Base-by-base conservation (phyloP, 2,888 invertebrate genomes). In the Tryphoninae sp. region DNA sequence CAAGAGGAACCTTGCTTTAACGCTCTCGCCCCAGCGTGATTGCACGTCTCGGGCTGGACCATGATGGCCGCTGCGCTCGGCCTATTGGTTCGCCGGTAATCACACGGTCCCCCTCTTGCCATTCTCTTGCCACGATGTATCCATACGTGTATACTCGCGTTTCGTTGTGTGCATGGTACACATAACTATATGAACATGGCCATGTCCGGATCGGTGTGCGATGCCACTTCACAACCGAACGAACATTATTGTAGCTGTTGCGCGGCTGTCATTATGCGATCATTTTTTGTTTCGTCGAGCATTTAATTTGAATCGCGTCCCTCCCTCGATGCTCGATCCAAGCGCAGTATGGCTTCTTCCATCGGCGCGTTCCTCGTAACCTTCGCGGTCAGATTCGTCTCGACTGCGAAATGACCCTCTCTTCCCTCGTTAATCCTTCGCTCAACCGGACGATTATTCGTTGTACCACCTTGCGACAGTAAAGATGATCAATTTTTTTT, bases 51-150 rank as follows among this genome's bases (percentile, higher is more conserved):
- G 86, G 86, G 86, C 87, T 88, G 91, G 91, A 91, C 89, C 91
- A 91, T 91, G 90, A 92, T 92, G 92, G 92, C 92, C 91, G 91
- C 92, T 90, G 88, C 86, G 88, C 88, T 88, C 89, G 85, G 89
- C 90, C 82, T 89, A 92, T 92, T 92, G 92, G 92, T 90, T 88
- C 89, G 87, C 86, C 87, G 87, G 87, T 91, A 92, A 92, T 92
- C 90, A 90, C 89, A 91, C 87, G 89, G 89, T 90, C 86, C 88
- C 89, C 88, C 85, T 83, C 84, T 81, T 62, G 75, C 80, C 83
- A 68, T 82, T 77, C 73, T 74, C 80, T 75, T 85, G 85, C 86
- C 71, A 49, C 51, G 26, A 73, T 80, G 78, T 59, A 78, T 78
- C 71, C 53, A 79, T 75, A 78, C 72, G 65, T 82, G 61, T 78